Evolutionary conservation across 2,113 vertebrate genomes (phyloP).

Genomic region (Urocynchramus pylzowi): DNA sequence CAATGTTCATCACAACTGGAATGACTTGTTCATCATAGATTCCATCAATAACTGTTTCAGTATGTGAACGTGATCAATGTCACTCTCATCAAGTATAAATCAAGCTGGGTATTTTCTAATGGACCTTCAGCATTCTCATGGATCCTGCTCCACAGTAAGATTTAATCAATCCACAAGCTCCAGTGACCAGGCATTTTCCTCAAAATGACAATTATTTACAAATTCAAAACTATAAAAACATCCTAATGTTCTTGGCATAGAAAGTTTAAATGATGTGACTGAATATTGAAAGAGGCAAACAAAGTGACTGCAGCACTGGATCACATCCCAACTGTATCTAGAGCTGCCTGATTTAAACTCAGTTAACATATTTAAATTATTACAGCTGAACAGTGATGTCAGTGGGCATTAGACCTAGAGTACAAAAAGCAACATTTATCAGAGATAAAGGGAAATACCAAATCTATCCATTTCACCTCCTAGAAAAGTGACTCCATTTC

Average conservation of each 20-base stretch:
- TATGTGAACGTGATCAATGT: constrained; percentile 35
- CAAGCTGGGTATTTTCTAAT: constrained; percentile 14
- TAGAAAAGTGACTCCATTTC: not conserved
- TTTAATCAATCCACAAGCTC: not conserved
- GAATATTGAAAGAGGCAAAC: not conserved
- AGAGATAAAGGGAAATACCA: not conserved
- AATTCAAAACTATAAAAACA: not conserved
- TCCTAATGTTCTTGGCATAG: fast-evolving
- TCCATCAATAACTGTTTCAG: constrained; percentile 57
- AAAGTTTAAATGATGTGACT: fast-evolving
- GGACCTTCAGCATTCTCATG: not conserved
- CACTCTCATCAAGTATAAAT: not conserved
- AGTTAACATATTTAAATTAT: not conserved
- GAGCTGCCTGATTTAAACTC: not conserved
- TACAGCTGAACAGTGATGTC: not conserved
- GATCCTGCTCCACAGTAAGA: not conserved
- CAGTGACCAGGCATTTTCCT: not conserved
- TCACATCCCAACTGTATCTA: not conserved
- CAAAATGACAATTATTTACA: not conserved
- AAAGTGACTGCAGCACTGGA: not conserved
- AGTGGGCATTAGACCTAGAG: not conserved
- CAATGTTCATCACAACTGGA: constrained; percentile 27
- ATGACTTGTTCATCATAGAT: constrained; percentile 49
- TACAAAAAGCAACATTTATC: not conserved
- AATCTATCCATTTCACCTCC: not conserved